These are phyloP conservation scores for Lithophane semibrunnea DNA, from an alignment of 2,888 invertebrate genomes.

Conservation along the genomic window DNA sequence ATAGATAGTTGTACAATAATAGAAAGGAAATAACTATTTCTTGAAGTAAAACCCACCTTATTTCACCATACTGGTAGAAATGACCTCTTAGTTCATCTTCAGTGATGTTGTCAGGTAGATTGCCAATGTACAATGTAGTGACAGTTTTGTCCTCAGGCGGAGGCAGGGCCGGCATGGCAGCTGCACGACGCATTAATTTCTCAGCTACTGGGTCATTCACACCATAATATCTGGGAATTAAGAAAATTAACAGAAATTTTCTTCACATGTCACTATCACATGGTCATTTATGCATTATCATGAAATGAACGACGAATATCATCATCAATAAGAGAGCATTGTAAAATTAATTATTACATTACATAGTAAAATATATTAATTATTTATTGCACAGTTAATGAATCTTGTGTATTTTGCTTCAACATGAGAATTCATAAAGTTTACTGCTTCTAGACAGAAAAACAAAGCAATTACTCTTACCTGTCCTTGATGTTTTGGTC, in stretches of 20 bases:
- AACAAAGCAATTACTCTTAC: constrained; percentile 72
- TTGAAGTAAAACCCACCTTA: constrained; percentile 89
- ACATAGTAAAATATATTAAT: too few species aligned
- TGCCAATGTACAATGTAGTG: constrained; percentile 99
- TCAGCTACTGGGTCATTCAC: constrained; percentile 99
- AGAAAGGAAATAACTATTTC: background rate
- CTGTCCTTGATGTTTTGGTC: constrained; percentile 98
- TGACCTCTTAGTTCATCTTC: constrained; percentile 98
- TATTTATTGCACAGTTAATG: background rate
- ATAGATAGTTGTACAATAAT: background rate
- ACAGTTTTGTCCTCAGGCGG: constrained; percentile 99
- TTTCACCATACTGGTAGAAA: constrained; percentile 99
- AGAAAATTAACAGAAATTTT: background rate
- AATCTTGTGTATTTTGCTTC: background rate
- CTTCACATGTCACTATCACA: too few species aligned
- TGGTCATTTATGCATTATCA: background rate
- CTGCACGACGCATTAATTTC: constrained; percentile 96
- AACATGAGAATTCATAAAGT: background rate
- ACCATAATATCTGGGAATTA: constrained; percentile 94
- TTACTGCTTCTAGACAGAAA: background rate
- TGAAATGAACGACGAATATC: background rate
- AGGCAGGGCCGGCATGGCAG: constrained; percentile 98
- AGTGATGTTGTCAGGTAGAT: constrained; percentile 96
- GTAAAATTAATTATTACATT: background rate
- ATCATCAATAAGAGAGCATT: background rate